phyloP scores from a whole-genome alignment of 2,888 invertebrate genomes.

The Sarcophaga rosellei region DNA sequence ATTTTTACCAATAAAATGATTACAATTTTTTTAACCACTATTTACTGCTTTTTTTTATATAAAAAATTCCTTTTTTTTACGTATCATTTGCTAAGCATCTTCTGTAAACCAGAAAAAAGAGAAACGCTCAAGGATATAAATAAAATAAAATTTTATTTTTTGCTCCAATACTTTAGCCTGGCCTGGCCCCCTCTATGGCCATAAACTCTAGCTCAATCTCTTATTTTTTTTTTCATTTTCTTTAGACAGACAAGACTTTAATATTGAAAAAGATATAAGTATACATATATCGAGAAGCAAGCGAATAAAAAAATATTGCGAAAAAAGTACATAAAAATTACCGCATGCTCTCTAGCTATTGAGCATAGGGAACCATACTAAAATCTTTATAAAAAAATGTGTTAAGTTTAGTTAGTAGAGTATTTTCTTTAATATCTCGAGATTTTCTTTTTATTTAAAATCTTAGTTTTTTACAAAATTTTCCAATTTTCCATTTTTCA shows the following conservation, averaged over 20 bases:
- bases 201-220: conserved; percentile 40
- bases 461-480: background rate
- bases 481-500: background rate
- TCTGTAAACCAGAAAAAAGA: background rate
- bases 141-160: conserved; percentile 22
- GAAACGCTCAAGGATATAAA: conserved; percentile 55
- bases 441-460: background rate
- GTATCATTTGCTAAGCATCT: conserved; percentile 57
- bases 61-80: background rate
- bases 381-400: too few relatives aligned
- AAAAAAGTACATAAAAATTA: conserved; percentile 21
- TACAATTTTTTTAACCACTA: conserved; percentile 40
- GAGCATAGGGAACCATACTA: background rate
- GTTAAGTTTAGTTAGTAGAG: too few relatives aligned
- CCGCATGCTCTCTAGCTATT: background rate
- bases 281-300: conserved; percentile 24
- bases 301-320: conserved; percentile 32
- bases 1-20: conserved; percentile 57
- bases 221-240: conserved; percentile 23
- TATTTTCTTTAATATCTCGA: too few relatives aligned
- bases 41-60: conserved; percentile 10
- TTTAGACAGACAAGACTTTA: conserved; percentile 53
- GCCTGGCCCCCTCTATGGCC: conserved; percentile 24
- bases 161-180: background rate
- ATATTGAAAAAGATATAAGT: conserved; percentile 46